These are phyloP conservation scores for Mustelus asterias DNA, from an alignment of 2,113 vertebrate species.

Conservation along the genomic window DNA sequence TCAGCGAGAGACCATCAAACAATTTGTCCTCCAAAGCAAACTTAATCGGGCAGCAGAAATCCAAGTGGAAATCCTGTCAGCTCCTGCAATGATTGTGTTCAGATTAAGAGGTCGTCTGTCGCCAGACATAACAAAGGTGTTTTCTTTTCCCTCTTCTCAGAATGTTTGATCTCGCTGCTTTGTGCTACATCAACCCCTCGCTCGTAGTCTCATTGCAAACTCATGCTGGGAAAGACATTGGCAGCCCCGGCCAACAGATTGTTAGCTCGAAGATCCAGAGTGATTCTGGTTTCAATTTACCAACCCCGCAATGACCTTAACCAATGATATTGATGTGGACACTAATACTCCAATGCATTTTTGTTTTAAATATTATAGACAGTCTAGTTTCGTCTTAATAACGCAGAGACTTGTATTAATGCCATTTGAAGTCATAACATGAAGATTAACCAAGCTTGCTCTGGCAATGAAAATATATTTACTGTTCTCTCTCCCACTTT, in stretches of 20 bases:
- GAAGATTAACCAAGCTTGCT: background rate
- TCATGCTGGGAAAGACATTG: background rate
- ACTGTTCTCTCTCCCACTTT: background rate
- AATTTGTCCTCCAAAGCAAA: background rate
- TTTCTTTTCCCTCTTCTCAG: background rate
- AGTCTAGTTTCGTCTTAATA: background rate
- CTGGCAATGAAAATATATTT: background rate
- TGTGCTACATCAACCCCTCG: background rate
- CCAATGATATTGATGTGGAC: no score
- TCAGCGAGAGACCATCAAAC: no score
- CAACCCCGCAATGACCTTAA: background rate
- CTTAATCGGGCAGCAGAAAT: background rate
- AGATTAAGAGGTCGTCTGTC: background rate
- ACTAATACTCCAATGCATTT: background rate
- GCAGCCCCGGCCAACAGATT: background rate
- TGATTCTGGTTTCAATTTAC: background rate
- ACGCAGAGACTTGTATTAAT: background rate
- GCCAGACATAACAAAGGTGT: background rate
- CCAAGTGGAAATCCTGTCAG: background rate
- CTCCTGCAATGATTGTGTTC: background rate
- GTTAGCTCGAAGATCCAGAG: background rate
- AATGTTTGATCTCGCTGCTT: background rate
- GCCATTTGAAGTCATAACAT: background rate
- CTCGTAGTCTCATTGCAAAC: no score
- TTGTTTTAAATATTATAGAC: background rate